phyloP scores from a whole-genome alignment of 1,140 invertebrate genomes.

The Acromyrmex heyeri region DNA sequence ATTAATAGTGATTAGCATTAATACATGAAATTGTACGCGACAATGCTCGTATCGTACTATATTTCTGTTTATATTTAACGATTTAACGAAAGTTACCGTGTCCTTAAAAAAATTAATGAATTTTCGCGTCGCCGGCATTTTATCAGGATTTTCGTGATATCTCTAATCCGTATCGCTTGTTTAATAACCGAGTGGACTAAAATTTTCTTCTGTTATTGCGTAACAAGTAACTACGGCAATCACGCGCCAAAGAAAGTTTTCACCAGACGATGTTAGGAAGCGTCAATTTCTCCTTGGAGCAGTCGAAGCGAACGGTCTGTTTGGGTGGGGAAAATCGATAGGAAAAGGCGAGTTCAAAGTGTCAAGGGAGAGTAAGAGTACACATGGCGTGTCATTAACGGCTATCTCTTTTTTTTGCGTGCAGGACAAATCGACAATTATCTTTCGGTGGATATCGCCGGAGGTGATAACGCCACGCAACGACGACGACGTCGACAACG shows the following conservation, averaged over 20 bases:
- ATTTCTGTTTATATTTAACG: neutral
- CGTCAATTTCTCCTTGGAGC: conserved; percentile 28
- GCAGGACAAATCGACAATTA: conserved; percentile 22
- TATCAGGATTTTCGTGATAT: no score
- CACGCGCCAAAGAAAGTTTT: neutral
- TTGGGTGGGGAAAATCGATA: conserved; percentile 82
- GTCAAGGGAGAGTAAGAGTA: conserved; percentile 36
- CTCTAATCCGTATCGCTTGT: neutral
- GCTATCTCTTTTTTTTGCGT: conserved; percentile 10
- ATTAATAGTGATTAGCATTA: neutral
- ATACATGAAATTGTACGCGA: neutral
- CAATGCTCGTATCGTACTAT: neutral
- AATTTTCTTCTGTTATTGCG: neutral
- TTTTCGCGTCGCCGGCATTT: neutral
- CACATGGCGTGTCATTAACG: conserved; percentile 46
- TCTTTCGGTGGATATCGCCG: neutral
- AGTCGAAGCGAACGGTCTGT: conserved; percentile 8
- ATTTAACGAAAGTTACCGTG: neutral
- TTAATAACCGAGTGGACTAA: neutral
- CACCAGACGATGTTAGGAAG: neutral
- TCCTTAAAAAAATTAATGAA: neutral
- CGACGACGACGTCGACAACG: neutral
- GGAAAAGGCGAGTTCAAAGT: conserved; percentile 75
- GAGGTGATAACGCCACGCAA: neutral
- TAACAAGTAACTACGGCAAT: neutral